Conservation (phyloP, 2,113 vertebrate genomes). For the human region DNA sequence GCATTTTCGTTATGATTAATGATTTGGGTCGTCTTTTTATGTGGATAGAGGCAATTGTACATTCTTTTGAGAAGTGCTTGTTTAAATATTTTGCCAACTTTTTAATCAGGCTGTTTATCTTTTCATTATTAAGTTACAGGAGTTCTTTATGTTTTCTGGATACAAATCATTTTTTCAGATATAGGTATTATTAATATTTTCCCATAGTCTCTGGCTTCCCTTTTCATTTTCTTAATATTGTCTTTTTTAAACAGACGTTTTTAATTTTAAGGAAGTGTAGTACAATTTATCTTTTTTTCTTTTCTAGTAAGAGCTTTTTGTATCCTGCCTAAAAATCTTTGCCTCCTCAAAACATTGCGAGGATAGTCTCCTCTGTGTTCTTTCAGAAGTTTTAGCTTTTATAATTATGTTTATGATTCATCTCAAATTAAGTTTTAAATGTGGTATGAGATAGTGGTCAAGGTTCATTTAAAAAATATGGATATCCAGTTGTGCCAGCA, state of each 20-base stretch:
- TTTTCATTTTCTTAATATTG: neutral
- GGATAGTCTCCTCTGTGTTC: neutral
- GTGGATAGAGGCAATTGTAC: neutral
- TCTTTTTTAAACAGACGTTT: neutral
- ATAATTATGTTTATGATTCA: neutral
- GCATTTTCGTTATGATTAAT: neutral
- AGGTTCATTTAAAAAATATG: neutral
- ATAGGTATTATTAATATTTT: neutral
- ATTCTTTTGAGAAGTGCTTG: neutral
- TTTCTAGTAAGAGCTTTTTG: neutral
- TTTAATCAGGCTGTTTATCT: neutral
- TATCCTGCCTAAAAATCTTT: neutral
- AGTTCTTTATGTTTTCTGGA: neutral
- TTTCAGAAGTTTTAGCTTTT: neutral
- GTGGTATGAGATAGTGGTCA: neutral
- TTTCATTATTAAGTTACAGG: neutral
- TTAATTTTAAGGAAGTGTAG: neutral
- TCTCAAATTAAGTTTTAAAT: neutral
- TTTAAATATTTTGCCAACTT: neutral
- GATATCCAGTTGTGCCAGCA: neutral
- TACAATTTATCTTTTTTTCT: neutral
- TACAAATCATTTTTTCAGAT: neutral
- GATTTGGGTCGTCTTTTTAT: neutral
- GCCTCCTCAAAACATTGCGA: neutral
- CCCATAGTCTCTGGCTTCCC: neutral